Base-by-base conservation (phyloP, 2,797 vertebrate species). In the Paedocypris micromegethes region DNA sequence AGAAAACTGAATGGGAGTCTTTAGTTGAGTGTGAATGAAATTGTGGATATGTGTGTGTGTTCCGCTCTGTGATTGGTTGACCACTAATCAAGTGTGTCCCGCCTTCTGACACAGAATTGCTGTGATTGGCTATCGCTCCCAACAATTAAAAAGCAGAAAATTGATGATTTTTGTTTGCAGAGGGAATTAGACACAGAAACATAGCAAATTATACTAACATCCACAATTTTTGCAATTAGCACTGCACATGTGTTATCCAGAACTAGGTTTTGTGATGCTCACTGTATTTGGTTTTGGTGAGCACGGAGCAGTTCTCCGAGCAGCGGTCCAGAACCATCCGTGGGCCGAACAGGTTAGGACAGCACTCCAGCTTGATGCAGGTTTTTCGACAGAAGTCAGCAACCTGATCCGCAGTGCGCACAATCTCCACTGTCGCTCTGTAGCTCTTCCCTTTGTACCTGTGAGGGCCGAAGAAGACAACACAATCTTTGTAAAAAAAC, bases 281-380 rank as follows among this genome's bases (percentile, higher is more conserved):
- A 99, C 96, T 99, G 89, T 98, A 99, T 90, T 97, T 98, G 73
- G 96, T 98, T 90, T 99, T 99, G 78, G 96, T 99, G 79, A 99
- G 91, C 76, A 98, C 93, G n/a, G 95, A 98, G 83, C 96, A 99
- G 85, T 98, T 98, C 83, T 99, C 96, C 0, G 96, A 95, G 84
- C 96, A 98, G 71, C 84, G 93, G 66, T 98, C 95, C 80, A 96
- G 87, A 81, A 98, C 95, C 95, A 98, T 97, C 67, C 91, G 87
- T 52, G 96, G 95, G 55, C 96, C 95, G 4, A 99, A 98, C 68
- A 99, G 91, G 82, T 98, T 98, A 5, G 96, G 96, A 82, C 96
- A 99, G 79, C 96, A 99, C 77, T 99, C 95, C 58, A 99, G 85
- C 78, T 94, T 95, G 83, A 98, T 93, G 83, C 96, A 99, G 0